Conservation (phyloP, 2,797 vertebrate genomes). For the Choloepus didactylus region DNA sequence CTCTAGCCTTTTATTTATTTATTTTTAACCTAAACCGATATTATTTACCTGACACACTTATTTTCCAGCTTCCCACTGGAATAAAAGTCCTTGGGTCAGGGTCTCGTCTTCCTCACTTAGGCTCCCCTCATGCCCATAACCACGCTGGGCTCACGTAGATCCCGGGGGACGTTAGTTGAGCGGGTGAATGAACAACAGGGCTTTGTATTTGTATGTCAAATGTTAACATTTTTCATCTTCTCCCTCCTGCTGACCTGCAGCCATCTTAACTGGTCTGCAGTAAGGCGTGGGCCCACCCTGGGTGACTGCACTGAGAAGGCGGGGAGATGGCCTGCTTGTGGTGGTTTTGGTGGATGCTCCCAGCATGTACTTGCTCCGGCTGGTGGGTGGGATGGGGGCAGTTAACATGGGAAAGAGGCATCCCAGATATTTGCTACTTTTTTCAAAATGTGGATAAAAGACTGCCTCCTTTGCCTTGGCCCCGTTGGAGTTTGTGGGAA, state of each 20-base stretch:
- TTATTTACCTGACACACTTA: neutral
- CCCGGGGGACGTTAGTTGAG: neutral
- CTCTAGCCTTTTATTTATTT: neutral
- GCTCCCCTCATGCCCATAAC: neutral
- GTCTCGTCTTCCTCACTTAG: neutral
- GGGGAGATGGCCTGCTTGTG: neutral
- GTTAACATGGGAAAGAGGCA: neutral
- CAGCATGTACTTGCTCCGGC: neutral
- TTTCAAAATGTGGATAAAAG: neutral
- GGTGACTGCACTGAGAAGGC: neutral
- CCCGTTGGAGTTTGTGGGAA: neutral
- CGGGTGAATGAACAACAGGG: neutral
- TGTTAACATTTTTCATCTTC: slow-evolving; percentile 35
- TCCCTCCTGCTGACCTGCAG: neutral
- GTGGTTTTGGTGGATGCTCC: neutral
- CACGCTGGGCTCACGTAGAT: neutral
- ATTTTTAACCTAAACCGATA: neutral
- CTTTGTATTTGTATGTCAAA: slow-evolving; percentile 9
- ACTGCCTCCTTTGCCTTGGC: neutral
- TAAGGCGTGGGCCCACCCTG: neutral
- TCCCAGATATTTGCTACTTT: neutral
- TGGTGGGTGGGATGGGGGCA: neutral
- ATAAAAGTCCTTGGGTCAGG: neutral
- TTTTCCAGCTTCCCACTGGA: neutral
- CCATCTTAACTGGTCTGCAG: slow-evolving; percentile 25